phyloP scores from a whole-genome alignment of 2,797 vertebrate genomes.

The Danionella dracula region DNA sequence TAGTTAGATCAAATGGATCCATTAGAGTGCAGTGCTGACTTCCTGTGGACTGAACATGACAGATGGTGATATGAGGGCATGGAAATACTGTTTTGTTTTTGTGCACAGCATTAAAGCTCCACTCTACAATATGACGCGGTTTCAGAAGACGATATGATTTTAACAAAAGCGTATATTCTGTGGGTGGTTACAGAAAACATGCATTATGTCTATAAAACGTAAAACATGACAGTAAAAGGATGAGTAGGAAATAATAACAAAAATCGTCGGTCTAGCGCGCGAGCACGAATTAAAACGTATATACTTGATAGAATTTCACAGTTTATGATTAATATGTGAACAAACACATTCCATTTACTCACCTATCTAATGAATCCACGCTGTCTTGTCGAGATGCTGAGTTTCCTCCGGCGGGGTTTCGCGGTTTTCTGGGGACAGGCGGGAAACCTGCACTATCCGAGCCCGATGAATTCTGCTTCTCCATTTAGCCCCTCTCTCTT shows the following conservation, averaged over 20 bases:
- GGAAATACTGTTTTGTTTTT: neutral
- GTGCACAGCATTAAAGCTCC: neutral
- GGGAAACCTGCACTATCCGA: conserved; percentile 43
- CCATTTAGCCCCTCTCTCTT: no score
- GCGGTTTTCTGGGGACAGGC: conserved; percentile 42
- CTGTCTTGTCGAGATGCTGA: conserved; percentile 34
- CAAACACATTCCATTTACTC: neutral
- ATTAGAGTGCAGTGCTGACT: neutral
- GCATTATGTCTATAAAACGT: no score
- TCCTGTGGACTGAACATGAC: neutral
- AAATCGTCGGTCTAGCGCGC: neutral
- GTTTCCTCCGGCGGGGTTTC: conserved; percentile 21
- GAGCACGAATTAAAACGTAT: neutral
- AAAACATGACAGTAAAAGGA: no score
- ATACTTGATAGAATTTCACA: neutral
- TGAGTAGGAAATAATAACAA: no score
- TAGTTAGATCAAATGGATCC: no score
- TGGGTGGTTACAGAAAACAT: no score
- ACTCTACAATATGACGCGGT: no score
- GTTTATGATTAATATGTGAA: neutral
- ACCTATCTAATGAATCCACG: conserved; percentile 52
- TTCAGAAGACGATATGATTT: no score
- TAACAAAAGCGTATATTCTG: no score
- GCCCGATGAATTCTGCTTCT: conserved; percentile 43
- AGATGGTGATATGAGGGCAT: conserved; percentile 9